Evolutionary conservation across 2,797 vertebrate genomes (phyloP).

Genomic region (Aselliscus stoliczkanus): DNA sequence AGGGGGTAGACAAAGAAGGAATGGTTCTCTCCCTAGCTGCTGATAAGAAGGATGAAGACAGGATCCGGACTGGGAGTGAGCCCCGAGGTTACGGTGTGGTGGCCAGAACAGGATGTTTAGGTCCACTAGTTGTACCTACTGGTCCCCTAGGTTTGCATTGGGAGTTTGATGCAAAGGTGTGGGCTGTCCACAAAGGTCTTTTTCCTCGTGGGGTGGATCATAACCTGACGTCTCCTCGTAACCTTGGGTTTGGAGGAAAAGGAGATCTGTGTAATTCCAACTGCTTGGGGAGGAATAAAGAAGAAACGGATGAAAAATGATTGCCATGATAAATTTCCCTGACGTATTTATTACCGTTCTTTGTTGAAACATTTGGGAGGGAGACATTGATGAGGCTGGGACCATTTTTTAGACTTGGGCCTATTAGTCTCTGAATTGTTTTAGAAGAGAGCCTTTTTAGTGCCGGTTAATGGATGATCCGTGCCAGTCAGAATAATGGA

Average conservation of each 20-base stretch:
- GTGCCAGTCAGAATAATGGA: background rate
- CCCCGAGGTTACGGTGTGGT: fast-evolving
- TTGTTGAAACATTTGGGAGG: conserved; percentile 10
- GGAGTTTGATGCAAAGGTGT: background rate
- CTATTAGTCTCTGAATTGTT: background rate
- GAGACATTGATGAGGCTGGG: background rate
- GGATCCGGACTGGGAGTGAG: background rate
- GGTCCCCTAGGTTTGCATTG: background rate
- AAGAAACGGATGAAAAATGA: background rate
- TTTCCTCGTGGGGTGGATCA: background rate
- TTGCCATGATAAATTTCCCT: background rate
- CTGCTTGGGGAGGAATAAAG: background rate
- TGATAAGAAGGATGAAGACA: background rate
- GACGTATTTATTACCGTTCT: background rate
- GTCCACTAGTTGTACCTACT: background rate
- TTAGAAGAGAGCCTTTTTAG: background rate
- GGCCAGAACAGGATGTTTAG: background rate
- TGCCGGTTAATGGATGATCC: background rate
- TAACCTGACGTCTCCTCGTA: background rate
- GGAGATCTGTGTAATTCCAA: background rate
- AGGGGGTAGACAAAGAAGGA: background rate
- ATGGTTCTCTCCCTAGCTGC: background rate
- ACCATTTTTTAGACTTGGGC: background rate
- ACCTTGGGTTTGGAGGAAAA: background rate
- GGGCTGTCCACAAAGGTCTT: background rate